phyloP scores from a whole-genome alignment of 2,888 invertebrate genomes.

The Netelia fuscicornis region DNA sequence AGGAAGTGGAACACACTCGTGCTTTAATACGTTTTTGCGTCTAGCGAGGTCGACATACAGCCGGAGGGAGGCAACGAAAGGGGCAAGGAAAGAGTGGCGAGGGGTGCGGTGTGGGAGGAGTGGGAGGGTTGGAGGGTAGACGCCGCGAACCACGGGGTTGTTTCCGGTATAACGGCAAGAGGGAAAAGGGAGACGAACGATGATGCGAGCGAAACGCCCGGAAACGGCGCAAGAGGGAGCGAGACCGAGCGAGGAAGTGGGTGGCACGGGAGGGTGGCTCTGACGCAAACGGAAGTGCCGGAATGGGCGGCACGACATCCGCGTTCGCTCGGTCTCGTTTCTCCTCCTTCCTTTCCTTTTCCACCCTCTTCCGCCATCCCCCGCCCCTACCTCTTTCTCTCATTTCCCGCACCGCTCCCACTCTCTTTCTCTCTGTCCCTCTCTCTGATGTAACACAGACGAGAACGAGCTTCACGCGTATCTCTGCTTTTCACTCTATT shows the following conservation, averaged over 20 bases:
- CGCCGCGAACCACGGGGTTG: conserved; percentile 56
- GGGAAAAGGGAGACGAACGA: conserved; percentile 32
- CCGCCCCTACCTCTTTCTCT: conserved; percentile 1
- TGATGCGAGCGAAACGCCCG: conserved; percentile 21
- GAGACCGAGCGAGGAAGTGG: conserved; percentile 58
- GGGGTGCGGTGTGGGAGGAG: neutral
- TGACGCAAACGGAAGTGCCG: conserved; percentile 69
- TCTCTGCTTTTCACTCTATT: conserved; percentile 5
- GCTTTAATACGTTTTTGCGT: conserved; percentile 33
- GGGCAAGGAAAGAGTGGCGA: conserved; percentile 6
- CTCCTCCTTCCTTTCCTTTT: conserved; percentile 23
- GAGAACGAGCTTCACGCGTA: neutral
- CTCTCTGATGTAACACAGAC: conserved; percentile 11
- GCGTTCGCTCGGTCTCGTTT: conserved; percentile 40
- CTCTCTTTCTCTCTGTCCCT: conserved; percentile 5
- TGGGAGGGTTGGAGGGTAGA: conserved; percentile 9
- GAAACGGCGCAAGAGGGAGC: conserved; percentile 18
- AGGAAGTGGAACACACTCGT: conserved; percentile 16
- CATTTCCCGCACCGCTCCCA: conserved; percentile 47
- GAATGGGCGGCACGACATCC: conserved; percentile 65
- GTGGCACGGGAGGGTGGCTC: conserved; percentile 56
- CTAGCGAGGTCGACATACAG: conserved; percentile 28
- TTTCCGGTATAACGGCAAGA: conserved; percentile 63
- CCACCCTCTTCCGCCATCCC: neutral
- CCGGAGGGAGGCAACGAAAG: conserved; percentile 13